Evolutionary conservation across 2,888 invertebrate species (phyloP), one percentile per base, ranked within the genome.

Genomic region (Cataglyphis cursor): DNA sequence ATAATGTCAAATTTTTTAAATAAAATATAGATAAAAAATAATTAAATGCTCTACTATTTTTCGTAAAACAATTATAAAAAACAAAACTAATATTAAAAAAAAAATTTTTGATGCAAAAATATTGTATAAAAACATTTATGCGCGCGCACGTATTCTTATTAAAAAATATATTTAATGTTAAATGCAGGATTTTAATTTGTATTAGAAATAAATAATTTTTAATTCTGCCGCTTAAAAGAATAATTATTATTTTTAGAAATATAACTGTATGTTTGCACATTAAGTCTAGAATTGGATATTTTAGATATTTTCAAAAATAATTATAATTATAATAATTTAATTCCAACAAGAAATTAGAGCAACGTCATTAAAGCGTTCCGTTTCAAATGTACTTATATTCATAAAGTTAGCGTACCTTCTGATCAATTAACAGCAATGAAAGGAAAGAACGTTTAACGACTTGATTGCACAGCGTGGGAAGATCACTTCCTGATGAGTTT

Each of bases 371-470:
- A 6, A 31, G 15, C 35, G 15, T 41, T 66, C 15, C 15, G 38
- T 5, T n/a, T 4, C 9, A 54, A 51, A 80, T 41, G 12, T 61
- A 70, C 24, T 48, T 51, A n/a, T 51, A 51, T 3, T 51, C 51
- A 48, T 48, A n/a, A 62, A 35, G 21, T 38, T 24, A 54, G 38
- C 21, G 44, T 44, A 15, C 9, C 57, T 54, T 65, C 66, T 68
- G 81, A 84, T 88, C 84, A 87, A 90, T 90, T 87, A 90, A 89
- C 72, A 59, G 9, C 61, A 73, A 81, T 81, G 38, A 84, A 88
- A 76, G 57, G 59, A 41, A n/a, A 66, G 21, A 51, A 44, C 48
- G 68, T 61, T 84, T 61, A 81, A 84, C 80, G 68, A 74, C 57
- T n/a, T 62, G 76, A 66, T 78, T 66, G 57, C 54, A 38, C 48